These are phyloP conservation scores for Plebejus melissa DNA, from an alignment of 2,888 invertebrate genomes.

Conservation along the genomic window DNA sequence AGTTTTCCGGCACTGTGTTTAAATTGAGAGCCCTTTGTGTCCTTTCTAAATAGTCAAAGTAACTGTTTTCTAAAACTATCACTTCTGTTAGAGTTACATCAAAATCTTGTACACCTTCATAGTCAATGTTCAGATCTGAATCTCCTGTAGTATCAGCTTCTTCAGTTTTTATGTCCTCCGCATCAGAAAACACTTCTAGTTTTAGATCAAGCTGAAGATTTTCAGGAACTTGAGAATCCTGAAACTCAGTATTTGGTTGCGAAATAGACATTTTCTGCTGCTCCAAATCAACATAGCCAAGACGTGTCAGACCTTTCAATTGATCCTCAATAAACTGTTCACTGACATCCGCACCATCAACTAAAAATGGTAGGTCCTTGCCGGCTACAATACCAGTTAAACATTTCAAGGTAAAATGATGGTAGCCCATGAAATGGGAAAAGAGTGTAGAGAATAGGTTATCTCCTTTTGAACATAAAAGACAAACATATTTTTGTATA, in stretches of 20 bases:
- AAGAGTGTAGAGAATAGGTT: conserved; percentile 54
- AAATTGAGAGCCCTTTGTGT: conserved; percentile 50
- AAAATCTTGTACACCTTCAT: conserved; percentile 66
- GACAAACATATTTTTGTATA: conserved; percentile 55
- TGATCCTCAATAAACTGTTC: conserved; percentile 57
- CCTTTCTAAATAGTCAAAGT: conserved; percentile 59
- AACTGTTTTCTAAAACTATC: conserved; percentile 62
- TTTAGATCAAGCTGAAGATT: conserved; percentile 49
- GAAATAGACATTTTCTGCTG: conserved; percentile 38
- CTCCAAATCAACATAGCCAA: conserved; percentile 59
- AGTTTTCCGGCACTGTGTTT: conserved; percentile 51
- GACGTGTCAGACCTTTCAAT: conserved; percentile 50
- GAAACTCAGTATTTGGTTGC: conserved; percentile 32
- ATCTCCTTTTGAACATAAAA: conserved; percentile 60
- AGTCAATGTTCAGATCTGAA: conserved; percentile 42
- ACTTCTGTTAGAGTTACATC: conserved; percentile 69
- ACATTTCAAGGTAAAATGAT: conserved; percentile 70
- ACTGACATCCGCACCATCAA: conserved; percentile 64
- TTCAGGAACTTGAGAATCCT: conserved; percentile 33
- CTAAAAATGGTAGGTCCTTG: conserved; percentile 56
- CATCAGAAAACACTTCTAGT: conserved; percentile 43
- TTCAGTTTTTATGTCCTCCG: conserved; percentile 38
- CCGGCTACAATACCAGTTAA: conserved; percentile 61
- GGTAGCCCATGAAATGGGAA: conserved; percentile 68
- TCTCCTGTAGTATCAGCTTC: conserved; percentile 36